phyloP scores from a whole-genome alignment of 2,797 vertebrate genomes.

The Urophycis tenuis region DNA sequence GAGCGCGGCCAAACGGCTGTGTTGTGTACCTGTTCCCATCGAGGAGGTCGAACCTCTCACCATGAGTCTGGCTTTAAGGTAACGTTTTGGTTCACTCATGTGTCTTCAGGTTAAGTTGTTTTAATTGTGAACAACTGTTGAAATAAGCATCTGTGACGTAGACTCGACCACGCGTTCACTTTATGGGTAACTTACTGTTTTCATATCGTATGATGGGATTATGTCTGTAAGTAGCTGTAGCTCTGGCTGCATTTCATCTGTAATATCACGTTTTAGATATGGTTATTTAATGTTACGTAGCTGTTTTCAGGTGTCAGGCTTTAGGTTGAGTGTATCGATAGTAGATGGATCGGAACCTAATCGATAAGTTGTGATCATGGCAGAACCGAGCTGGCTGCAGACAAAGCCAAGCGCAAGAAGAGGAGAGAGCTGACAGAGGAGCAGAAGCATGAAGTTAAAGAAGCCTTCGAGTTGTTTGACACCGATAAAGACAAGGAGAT shows the following conservation, averaged over 20 bases:
- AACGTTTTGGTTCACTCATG: not conserved
- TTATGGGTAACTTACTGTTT: not conserved
- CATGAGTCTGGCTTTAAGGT: conserved; percentile 55
- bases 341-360: not conserved
- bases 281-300: not conserved
- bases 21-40: conserved; percentile 11
- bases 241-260: not conserved
- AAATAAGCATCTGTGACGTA: not conserved
- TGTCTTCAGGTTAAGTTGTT: not conserved
- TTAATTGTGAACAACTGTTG: not conserved
- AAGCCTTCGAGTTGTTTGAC: conserved; percentile 88
- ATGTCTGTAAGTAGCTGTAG: not conserved
- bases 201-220: not conserved
- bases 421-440: conserved; percentile 81
- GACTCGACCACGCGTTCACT: not conserved
- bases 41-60: not conserved
- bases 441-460: conserved; percentile 88
- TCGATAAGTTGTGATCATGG: not conserved
- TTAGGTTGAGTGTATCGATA: not conserved
- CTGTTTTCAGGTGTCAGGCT: not conserved
- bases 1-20: conserved; percentile 45
- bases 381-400: conserved; percentile 73
- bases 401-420: conserved; percentile 81
- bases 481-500: conserved; percentile 87
- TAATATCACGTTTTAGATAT: not conserved